A percentile compares a stretch with the other conserved stretches of the same genome.
Conservation (phyloP, 1,140 invertebrate genomes). For the Cepaea nemoralis region DNA sequence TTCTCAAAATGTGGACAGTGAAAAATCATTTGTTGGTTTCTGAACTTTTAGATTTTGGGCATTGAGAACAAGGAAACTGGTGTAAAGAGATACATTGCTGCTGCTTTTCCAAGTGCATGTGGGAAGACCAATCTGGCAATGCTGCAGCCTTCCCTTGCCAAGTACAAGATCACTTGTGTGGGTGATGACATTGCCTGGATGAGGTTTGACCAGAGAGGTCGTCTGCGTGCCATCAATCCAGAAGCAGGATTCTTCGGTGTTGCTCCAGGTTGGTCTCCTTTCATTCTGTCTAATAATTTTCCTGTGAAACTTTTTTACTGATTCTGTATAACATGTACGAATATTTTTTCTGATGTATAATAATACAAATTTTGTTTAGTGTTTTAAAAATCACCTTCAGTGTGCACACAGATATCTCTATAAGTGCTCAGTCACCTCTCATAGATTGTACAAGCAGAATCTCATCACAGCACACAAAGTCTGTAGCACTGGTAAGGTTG, state of each 20-base stretch:
- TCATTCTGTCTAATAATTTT: background rate
- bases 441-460: too few species aligned
- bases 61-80: conserved; percentile 89
- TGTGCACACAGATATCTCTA: too few species aligned
- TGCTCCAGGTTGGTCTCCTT: conserved; percentile 82
- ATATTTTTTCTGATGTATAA: too few species aligned
- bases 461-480: too few species aligned
- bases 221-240: conserved; percentile 95
- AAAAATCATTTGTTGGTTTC: background rate
- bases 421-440: too few species aligned
- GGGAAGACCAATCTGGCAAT: conserved; percentile 99
- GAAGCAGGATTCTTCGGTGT: conserved; percentile 99
- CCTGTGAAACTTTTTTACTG: too few species aligned
- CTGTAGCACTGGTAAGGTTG: too few species aligned
- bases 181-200: conserved; percentile 80
- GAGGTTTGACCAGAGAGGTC: conserved; percentile 92
- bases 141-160: conserved; percentile 92
- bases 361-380: too few species aligned
- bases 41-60: conserved; percentile 82
- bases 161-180: conserved; percentile 83
- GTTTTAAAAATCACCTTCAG: too few species aligned
- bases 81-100: conserved; percentile 91
- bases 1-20: background rate
- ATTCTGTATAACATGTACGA: too few species aligned
- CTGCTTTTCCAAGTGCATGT: conserved; percentile 98